Evolutionary conservation across 2,888 invertebrate species (phyloP).

Genomic region (Stictocephala bisonia): DNA sequence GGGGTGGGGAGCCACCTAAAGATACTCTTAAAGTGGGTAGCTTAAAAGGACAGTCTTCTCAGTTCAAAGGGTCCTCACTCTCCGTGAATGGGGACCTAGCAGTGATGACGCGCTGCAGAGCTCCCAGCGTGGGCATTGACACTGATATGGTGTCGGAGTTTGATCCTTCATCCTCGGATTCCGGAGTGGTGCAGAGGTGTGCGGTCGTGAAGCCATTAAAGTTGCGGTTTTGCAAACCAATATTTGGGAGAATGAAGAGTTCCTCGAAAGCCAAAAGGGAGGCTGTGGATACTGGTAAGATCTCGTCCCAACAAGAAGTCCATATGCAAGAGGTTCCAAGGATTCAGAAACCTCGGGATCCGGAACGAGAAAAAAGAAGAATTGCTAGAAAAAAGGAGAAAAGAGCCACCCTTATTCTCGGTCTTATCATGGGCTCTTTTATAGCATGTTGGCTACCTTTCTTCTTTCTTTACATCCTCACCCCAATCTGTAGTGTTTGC

Average conservation of each 20-base stretch:
- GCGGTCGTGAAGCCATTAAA: constrained; percentile 92
- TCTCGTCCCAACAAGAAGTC: constrained; percentile 35
- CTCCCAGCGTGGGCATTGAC: constrained; percentile 86
- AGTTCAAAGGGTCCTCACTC: constrained; percentile 68
- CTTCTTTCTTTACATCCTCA: constrained; percentile 92
- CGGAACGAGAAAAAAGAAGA: constrained; percentile 92
- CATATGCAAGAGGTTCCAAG: constrained; percentile 61
- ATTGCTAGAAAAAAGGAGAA: constrained; percentile 96
- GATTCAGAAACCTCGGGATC: constrained; percentile 90
- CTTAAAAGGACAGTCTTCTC: constrained; percentile 8
- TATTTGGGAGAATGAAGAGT: constrained; percentile 78
- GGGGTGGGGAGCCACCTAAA: constrained; percentile 68
- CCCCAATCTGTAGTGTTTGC: constrained; percentile 78
- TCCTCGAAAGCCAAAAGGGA: constrained; percentile 60
- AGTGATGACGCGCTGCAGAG: constrained; percentile 73
- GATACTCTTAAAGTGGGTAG: constrained; percentile 76
- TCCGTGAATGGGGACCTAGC: constrained; percentile 81
- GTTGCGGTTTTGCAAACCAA: constrained; percentile 84
- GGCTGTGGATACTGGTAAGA: constrained; percentile 59
- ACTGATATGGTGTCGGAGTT: constrained; percentile 93
- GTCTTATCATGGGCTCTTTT: constrained; percentile 98
- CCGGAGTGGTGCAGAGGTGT: constrained; percentile 88
- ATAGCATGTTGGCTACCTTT: constrained; percentile 99
- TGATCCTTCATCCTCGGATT: constrained; percentile 92
- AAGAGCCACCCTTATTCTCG: constrained; percentile 94